A percentile compares a stretch with the other conserved stretches of the same genome.
Evolutionary conservation across 2,797 vertebrate species (phyloP).

Genomic region (Sebastes miniatus): DNA sequence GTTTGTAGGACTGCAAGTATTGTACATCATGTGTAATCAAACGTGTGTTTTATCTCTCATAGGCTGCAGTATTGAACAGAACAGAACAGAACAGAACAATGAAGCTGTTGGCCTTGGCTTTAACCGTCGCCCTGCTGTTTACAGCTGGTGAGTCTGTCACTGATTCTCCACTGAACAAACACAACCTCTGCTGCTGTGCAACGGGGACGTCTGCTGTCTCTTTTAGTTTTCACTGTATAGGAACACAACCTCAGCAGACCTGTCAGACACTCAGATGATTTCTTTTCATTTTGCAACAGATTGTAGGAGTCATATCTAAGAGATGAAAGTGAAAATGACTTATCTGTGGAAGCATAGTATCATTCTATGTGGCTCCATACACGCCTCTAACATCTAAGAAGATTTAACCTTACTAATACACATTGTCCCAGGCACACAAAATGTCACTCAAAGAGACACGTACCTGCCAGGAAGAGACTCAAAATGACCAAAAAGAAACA

Average conservation of each 20-base stretch:
- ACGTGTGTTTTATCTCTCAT: slow-evolving; percentile 29
- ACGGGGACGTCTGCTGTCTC: neutral
- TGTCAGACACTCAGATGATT: neutral
- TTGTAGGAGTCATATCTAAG: neutral
- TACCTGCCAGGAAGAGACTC: no score
- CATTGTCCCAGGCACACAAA: neutral
- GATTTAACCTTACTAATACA: neutral
- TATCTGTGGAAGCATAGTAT: neutral
- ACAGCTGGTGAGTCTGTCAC: slow-evolving; percentile 76
- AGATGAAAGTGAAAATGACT: neutral
- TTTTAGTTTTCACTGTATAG: neutral
- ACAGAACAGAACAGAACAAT: slow-evolving; percentile 59
- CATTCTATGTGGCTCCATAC: neutral
- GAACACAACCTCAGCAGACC: neutral
- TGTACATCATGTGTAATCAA: neutral
- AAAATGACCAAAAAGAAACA: no score
- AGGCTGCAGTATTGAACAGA: slow-evolving; percentile 31
- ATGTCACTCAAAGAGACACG: neutral
- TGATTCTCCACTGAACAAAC: slow-evolving; percentile 71
- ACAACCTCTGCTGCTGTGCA: slow-evolving; percentile 37
- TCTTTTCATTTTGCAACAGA: neutral
- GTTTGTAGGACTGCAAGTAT: neutral
- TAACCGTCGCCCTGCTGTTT: slow-evolving; percentile 66
- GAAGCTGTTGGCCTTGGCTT: slow-evolving; percentile 72
- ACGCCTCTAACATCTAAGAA: neutral